Base-by-base conservation (phyloP, 2,888 invertebrate genomes). In the Spodoptera picta region DNA sequence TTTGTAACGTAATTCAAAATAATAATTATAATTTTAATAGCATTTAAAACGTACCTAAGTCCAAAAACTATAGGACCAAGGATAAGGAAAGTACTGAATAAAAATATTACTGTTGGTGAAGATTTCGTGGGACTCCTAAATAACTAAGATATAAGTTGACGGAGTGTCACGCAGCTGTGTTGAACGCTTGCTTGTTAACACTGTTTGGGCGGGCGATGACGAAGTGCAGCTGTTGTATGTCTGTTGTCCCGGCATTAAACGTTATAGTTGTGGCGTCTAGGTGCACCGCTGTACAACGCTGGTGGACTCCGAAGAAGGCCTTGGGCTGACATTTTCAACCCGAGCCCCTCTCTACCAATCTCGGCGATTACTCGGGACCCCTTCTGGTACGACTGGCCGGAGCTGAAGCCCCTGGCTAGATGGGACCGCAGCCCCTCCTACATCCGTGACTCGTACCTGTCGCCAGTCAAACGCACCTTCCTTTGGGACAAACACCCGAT, bases 401-500 rank as follows among this genome's bases (percentile, higher is more conserved):
- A 97, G 92, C 96, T 97, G 92, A 96, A 96, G 90, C 98, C 98
- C 78, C 95, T 96, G 92, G 96, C 96, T 73, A 95, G 96, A 84
- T 96, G 96, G 95, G 96, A 96, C 90, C 96, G 95, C 90, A 96
- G 96, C 90, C 97, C 97, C 71, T 97, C 96, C 91, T 97, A 96
- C 95, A 95, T 98, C 89, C 96, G 98, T 82, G 97, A 97, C 95
- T 98, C 98, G 87, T 98, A 97, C 95, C 96, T 98, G 92, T 98
- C 98, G 88, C 98, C 98, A 71, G 96, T 98, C 91, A 98, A 98
- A 96, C 97, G 97, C 95, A 97, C 97, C 94, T 98, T 97, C 95
- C 96, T 98, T 87, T 98, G 98, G 98, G 96, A 97, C 94, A 97
- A 97, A 94, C 98, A 98, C 95, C 98, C 98, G 90, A 96, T 97